These are phyloP conservation scores for Diacarnus erythraeanus DNA, from an alignment of 37 sponge, comb jelly and placozoan species.

Conservation along the genomic window DNA sequence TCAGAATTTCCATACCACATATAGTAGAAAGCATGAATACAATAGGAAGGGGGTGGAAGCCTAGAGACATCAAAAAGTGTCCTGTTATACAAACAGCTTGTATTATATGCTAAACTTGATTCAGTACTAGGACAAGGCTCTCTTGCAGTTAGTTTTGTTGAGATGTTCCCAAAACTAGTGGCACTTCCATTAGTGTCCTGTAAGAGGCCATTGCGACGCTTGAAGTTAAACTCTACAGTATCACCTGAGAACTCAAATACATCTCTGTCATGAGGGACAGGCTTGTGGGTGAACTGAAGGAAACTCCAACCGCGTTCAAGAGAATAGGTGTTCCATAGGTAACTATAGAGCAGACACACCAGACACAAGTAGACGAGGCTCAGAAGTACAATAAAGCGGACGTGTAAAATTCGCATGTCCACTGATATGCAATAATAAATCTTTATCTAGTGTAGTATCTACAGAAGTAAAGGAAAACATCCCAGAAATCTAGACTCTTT, in stretches of 20 bases:
- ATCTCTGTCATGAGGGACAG: slow-evolving; percentile 4
- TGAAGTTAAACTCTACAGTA: slow-evolving; percentile 42
- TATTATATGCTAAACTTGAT: not conserved
- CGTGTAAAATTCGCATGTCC: not conserved
- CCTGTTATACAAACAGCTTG: not conserved
- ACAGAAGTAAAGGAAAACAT: not conserved
- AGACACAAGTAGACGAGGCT: slow-evolving; percentile 22
- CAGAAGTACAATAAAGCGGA: slow-evolving; percentile 10
- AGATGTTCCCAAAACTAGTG: not conserved
- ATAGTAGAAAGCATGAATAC: slow-evolving; percentile 85
- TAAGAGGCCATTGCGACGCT: slow-evolving; percentile 8
- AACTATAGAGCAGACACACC: slow-evolving; percentile 13
- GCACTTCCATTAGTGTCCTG: not conserved
- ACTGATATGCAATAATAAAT: no score
- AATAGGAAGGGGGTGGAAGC: slow-evolving; percentile 44
- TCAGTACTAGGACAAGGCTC: not conserved
- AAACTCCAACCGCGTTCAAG: not conserved
- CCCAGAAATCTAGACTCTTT: not conserved
- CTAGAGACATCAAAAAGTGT: not conserved
- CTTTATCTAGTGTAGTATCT: no score
- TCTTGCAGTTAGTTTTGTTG: not conserved
- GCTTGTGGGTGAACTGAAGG: not conserved
- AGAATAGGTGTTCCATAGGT: not conserved
- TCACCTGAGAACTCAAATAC: slow-evolving; percentile 11
- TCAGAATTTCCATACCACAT: slow-evolving; percentile 76